Conservation (phyloP, 2,797 vertebrate genomes). For the Stomatorhinus walkeri region DNA sequence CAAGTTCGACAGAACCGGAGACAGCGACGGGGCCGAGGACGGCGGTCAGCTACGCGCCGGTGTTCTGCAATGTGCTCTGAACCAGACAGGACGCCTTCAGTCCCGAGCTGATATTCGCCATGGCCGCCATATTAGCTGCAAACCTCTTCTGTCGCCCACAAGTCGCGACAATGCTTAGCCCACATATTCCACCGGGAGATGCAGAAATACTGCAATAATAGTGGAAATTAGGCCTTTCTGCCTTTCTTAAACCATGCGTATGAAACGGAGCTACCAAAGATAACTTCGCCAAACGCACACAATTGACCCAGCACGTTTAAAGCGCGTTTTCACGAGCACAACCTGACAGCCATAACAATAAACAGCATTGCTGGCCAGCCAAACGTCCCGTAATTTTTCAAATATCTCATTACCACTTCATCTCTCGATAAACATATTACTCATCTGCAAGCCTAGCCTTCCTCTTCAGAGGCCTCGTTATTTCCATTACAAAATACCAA, state of each 20-base stretch:
- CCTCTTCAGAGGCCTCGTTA: not conserved
- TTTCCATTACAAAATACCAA: not conserved
- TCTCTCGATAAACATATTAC: not conserved
- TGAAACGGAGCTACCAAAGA: not conserved
- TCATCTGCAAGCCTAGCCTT: not conserved
- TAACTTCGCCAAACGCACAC: not conserved
- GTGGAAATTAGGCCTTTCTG: not conserved
- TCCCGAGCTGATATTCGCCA: not conserved
- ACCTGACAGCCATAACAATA: not conserved
- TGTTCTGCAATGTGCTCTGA: not conserved
- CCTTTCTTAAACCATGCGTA: not conserved
- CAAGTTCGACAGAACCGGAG: not conserved
- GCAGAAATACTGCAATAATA: not conserved
- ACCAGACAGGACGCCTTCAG: not conserved
- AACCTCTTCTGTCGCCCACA: slow-evolving; percentile 15
- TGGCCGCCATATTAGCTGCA: slow-evolving; percentile 35
- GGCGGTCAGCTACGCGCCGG: not conserved
- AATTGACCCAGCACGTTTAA: not conserved
- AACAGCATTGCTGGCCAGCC: not conserved
- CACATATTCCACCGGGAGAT: not conserved
- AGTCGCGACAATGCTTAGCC: not conserved
- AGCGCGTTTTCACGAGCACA: not conserved
- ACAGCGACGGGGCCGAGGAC: not conserved
- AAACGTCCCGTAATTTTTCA: not conserved
- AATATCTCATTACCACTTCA: not conserved